Conservation (phyloP, 2,888 invertebrate genomes). For the Orchestes rusci region DNA sequence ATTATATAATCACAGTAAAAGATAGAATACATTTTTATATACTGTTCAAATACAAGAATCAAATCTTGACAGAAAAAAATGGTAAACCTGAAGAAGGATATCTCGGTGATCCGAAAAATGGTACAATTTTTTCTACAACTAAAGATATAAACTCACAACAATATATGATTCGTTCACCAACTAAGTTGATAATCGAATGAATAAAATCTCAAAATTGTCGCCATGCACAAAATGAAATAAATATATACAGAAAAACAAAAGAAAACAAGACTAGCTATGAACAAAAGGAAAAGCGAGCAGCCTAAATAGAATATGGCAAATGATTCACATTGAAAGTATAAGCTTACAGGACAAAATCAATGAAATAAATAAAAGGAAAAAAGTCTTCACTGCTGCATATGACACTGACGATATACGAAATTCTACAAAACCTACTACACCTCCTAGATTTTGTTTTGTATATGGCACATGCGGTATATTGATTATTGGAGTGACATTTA, state of each 20-base stretch:
- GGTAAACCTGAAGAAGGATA: too few species aligned
- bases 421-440: constrained; percentile 16
- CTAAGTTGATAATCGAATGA: constrained; percentile 13
- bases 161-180: too few species aligned
- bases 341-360: constrained; percentile 29
- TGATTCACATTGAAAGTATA: constrained; percentile 39
- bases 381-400: constrained; percentile 26
- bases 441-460: constrained; percentile 19
- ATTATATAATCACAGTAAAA: constrained; percentile 41
- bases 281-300: constrained; percentile 31
- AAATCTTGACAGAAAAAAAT: constrained; percentile 6
- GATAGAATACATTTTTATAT: constrained; percentile 26
- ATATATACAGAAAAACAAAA: constrained; percentile 25
- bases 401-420: constrained; percentile 26
- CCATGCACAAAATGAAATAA: constrained; percentile 24
- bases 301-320: constrained; percentile 36
- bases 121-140: too few species aligned
- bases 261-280: constrained; percentile 36
- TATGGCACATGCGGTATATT: constrained; percentile 32
- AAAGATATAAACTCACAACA: too few species aligned
- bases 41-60: background rate
- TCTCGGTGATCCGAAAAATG: too few species aligned
- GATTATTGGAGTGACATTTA: constrained; percentile 30
- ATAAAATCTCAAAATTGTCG: constrained; percentile 12
- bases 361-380: constrained; percentile 32